phyloP scores from a whole-genome alignment of 2,888 invertebrate species.

The Amblyjoppa proteus region DNA sequence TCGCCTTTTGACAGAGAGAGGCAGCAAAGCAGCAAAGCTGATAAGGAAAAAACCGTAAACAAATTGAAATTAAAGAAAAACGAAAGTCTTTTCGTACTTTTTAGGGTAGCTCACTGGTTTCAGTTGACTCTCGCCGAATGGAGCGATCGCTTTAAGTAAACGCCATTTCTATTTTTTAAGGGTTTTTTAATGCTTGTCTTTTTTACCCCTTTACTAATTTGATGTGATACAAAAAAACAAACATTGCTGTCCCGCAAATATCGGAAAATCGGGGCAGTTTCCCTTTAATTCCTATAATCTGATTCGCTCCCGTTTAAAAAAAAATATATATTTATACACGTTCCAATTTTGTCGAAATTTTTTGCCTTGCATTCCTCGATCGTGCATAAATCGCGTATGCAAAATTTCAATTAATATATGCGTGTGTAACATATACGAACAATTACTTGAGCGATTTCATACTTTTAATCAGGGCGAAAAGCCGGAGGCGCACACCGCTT shows the following conservation, averaged over 20 bases:
- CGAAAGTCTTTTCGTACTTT: background rate
- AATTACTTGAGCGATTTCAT: conserved; percentile 42
- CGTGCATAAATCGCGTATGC: background rate
- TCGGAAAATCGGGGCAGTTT: no score
- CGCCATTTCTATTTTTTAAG: no score
- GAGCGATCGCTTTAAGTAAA: background rate
- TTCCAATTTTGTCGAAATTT: background rate
- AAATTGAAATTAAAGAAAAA: background rate
- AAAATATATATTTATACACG: background rate
- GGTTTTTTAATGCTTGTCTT: background rate
- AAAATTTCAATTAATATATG: conserved; percentile 20
- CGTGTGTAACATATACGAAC: conserved; percentile 11
- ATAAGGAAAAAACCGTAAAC: background rate
- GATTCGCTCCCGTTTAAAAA: no score
- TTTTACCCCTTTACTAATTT: background rate
- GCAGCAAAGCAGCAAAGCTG: background rate
- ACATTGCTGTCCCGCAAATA: no score
- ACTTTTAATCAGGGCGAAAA: conserved; percentile 52
- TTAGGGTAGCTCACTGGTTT: background rate
- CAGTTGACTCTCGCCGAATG: background rate
- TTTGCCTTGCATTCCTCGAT: background rate
- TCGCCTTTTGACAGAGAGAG: background rate
- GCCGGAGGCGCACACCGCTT: conserved; percentile 37
- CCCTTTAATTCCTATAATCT: no score
- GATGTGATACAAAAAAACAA: no score